Evolutionary conservation across 1,140 invertebrate species (phyloP).

Genomic region (Zaprionus ghesquierei): DNA sequence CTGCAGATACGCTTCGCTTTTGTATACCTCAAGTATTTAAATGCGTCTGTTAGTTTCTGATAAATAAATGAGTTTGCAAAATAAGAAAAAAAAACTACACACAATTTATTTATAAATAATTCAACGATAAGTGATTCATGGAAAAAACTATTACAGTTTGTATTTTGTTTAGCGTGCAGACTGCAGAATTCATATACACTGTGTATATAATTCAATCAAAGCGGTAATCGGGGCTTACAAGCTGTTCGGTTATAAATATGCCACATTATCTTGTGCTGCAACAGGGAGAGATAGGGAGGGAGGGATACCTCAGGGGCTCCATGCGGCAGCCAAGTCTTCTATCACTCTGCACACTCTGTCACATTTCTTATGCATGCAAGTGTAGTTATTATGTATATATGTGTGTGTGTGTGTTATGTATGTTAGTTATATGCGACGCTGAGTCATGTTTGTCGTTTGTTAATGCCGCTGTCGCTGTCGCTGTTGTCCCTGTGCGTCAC

Average conservation of each 20-base stretch:
- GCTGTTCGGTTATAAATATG: neutral
- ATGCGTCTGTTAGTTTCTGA: too few relatives aligned
- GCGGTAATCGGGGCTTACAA: neutral
- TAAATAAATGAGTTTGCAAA: neutral
- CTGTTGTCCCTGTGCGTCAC: constrained; percentile 50
- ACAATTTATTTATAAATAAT: neutral
- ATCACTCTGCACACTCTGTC: neutral
- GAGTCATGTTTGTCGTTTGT: constrained; percentile 47
- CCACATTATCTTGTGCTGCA: neutral
- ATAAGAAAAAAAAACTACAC: neutral
- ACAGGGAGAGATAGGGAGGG: too few relatives aligned
- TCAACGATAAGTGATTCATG: neutral
- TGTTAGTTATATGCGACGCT: constrained; percentile 29
- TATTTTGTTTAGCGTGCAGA: too few relatives aligned
- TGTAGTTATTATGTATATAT: constrained; percentile 11
- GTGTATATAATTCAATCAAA: neutral
- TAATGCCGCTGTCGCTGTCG: constrained; percentile 7
- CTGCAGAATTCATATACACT: neutral
- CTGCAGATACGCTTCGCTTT: neutral
- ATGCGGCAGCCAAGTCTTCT: neutral
- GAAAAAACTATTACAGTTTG: neutral
- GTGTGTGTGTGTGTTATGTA: too few relatives aligned
- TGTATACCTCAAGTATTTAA: too few relatives aligned
- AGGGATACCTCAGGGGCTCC: neutral
- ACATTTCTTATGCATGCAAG: constrained; percentile 1